Base-by-base conservation (phyloP, 2,888 invertebrate species). In the Xiphydria camelus region DNA sequence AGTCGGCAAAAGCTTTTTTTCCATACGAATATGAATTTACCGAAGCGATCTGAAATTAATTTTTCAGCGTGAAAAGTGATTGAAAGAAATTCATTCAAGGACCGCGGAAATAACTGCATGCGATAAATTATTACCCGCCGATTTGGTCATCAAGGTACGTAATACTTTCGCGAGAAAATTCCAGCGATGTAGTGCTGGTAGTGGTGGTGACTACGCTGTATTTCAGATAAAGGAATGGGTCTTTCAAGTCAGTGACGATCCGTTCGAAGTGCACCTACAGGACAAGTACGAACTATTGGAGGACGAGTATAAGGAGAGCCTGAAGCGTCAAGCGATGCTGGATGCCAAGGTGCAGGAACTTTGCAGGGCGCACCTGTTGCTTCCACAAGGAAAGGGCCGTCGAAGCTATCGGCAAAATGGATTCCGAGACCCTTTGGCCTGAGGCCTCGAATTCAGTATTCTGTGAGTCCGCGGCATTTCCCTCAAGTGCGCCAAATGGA, bases 231-330 rank as follows among this genome's bases (percentile, higher is more conserved):
- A 94, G 77, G 89, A 91, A 65, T 88, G 94, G 65, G 74, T 89
- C 2, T 84, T 99, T 59, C 95, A 97, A 78, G 86, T 99, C 78
- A 90, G 90, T 55, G 99, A 99, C 70, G 98, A 99, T 82, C 97
- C 97, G 0, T 98, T 99, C 70, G 99, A 99, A 78, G 94, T 97
- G 2, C 93, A 92, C 66, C 79, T 99, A 4, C 84, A 96, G 0
- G 95, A 97, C 62, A 98, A 97, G 74, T 97, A 94, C 73, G 96
- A 96, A 69, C 79, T 98, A 0, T 75, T 96, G 34, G 93, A 94
- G 65, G 98, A 99, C 66, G 98, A 99, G 73, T 94, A 93, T 65
- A 87, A 90, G 61, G 98, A 99, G 73, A 91, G 92, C 66, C 82
- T 93, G 62, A 94, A 94, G 69, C 81, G 98, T 14, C 84, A 89